These are phyloP conservation scores for Amphilophus citrinellus DNA, from an alignment of 2,113 vertebrate species.

Conservation along the genomic window DNA sequence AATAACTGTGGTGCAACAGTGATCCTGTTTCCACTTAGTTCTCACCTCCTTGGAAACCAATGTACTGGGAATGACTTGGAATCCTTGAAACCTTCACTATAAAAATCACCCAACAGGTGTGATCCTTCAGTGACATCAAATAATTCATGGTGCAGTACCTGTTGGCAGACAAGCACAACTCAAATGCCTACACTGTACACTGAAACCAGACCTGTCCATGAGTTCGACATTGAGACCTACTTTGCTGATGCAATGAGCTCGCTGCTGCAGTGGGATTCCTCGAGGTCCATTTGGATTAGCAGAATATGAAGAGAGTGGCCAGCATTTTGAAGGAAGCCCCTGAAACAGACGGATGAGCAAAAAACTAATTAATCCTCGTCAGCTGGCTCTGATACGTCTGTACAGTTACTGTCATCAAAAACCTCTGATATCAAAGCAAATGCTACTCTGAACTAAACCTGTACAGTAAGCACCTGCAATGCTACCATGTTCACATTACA, in stretches of 20 bases:
- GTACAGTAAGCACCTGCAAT: background rate
- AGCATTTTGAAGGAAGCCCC: slow-evolving; percentile 65
- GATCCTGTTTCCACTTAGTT: background rate
- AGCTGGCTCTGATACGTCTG: fast-evolving
- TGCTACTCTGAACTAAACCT: background rate
- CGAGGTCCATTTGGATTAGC: slow-evolving; percentile 81
- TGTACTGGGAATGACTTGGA: slow-evolving; percentile 71
- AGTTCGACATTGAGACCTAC: slow-evolving; percentile 45
- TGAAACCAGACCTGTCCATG: background rate
- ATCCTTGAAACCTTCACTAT: slow-evolving; percentile 81
- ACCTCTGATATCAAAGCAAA: background rate
- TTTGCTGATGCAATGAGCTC: slow-evolving; percentile 84
- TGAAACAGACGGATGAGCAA: slow-evolving; percentile 30
- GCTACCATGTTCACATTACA: too few relatives aligned
- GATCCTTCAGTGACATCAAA: slow-evolving; percentile 58
- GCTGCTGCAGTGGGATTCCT: slow-evolving; percentile 76
- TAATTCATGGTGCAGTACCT: slow-evolving; percentile 84
- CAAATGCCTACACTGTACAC: background rate
- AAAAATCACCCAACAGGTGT: slow-evolving; percentile 73
- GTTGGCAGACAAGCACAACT: background rate
- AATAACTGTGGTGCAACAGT: background rate
- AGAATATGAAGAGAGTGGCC: slow-evolving; percentile 61
- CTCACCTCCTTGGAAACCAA: slow-evolving; percentile 83
- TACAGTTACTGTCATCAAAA: background rate
- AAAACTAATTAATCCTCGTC: fast-evolving